phyloP scores from a whole-genome alignment of 2,888 invertebrate genomes.

The Nesidiocoris tenuis region DNA sequence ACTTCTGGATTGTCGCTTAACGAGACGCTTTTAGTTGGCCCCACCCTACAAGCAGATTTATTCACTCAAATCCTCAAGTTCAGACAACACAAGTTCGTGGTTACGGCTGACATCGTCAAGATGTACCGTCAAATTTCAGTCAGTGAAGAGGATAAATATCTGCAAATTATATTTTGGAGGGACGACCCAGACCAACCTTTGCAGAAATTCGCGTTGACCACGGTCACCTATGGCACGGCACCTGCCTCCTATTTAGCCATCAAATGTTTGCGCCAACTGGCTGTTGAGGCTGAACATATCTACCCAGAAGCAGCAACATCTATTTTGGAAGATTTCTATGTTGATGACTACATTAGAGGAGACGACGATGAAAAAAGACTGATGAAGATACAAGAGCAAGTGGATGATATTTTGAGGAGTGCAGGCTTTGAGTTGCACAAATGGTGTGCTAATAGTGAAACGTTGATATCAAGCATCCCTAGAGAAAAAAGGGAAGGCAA shows the following conservation, averaged over 20 bases:
- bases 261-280: neutral
- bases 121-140: constrained; percentile 51
- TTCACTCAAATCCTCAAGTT: constrained; percentile 37
- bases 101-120: constrained; percentile 50
- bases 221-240: constrained; percentile 50
- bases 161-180: constrained; percentile 51
- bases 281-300: neutral
- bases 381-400: neutral
- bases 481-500: neutral
- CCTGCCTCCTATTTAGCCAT: constrained; percentile 47
- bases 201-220: constrained; percentile 44
- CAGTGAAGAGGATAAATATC: constrained; percentile 40
- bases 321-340: neutral
- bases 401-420: neutral
- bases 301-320: neutral
- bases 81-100: constrained; percentile 13
- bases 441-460: neutral
- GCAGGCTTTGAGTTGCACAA: neutral
- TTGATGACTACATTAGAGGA: neutral
- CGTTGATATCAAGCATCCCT: neutral
- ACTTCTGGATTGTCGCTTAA: constrained; percentile 46
- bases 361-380: neutral
- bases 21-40: constrained; percentile 42
- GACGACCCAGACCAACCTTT: constrained; percentile 41
- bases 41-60: constrained; percentile 40